Conservation (phyloP, 2,113 vertebrate species). For the Solea solea region DNA sequence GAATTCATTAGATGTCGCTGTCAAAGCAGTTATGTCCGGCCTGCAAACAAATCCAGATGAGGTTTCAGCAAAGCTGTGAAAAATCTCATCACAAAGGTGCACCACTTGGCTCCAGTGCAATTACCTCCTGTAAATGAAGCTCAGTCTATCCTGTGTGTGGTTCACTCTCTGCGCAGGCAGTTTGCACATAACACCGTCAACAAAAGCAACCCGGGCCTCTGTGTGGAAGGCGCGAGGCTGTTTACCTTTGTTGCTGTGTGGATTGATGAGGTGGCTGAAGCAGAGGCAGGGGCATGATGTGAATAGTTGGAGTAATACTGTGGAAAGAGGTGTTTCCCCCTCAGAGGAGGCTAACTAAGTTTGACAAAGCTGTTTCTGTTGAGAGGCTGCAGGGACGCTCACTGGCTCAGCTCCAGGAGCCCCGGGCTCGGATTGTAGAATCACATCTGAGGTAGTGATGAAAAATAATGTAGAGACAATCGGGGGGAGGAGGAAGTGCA, state of each 20-base stretch:
- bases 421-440: conserved; percentile 48
- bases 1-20: conserved; percentile 53
- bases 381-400: conserved; percentile 62
- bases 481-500: conserved; percentile 24
- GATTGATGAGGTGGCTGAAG: conserved; percentile 73
- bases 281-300: conserved; percentile 67
- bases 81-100: conserved; percentile 72
- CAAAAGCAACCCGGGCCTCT: conserved; percentile 66
- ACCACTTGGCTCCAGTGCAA: conserved; percentile 79
- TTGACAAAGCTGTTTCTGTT: conserved; percentile 78
- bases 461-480: conserved; percentile 41
- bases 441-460: conserved; percentile 53
- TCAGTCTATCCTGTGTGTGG: conserved; percentile 62
- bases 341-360: conserved; percentile 74
- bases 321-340: conserved; percentile 68
- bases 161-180: conserved; percentile 50
- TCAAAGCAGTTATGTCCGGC: conserved; percentile 46
- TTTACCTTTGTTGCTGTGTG: conserved; percentile 79
- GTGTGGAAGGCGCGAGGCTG: conserved; percentile 69
- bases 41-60: conserved; percentile 61
- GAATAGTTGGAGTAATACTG: conserved; percentile 73
- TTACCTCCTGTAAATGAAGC: conserved; percentile 80
- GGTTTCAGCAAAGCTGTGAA: conserved; percentile 61
- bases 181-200: conserved; percentile 70
- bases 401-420: conserved; percentile 63